These are phyloP conservation scores for Enteromius treurensis DNA, from an alignment of 2,797 vertebrate species.

Conservation along the genomic window DNA sequence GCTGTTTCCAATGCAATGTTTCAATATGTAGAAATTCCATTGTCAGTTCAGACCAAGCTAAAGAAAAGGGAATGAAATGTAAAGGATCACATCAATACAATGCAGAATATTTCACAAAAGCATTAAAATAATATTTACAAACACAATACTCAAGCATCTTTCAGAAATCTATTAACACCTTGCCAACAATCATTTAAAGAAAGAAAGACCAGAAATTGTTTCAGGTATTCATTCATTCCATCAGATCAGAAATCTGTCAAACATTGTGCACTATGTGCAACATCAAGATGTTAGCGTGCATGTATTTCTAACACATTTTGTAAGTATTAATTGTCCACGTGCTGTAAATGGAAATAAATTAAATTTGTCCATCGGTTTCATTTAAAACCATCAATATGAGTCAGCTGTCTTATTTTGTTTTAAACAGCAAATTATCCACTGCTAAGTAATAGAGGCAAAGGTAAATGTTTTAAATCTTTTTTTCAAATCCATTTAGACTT, in stretches of 20 bases:
- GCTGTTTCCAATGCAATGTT: conserved; percentile 39
- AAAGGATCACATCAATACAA: conserved; percentile 3
- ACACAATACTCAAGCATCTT: not conserved
- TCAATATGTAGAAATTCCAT: conserved; percentile 33
- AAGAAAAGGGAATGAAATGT: conserved; percentile 21
- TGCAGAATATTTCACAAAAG: not conserved
- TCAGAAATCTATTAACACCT: conserved; percentile 23
- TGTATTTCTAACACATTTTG: conserved; percentile 45
- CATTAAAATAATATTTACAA: not conserved
- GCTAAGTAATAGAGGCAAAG: not conserved
- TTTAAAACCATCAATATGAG: not conserved
- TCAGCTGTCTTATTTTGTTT: not conserved
- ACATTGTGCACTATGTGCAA: conserved; percentile 47
- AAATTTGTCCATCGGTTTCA: not conserved
- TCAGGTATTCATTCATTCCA: not conserved
- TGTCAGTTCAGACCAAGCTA: conserved; percentile 46
- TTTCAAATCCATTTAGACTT: too few species aligned
- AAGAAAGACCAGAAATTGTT: not conserved
- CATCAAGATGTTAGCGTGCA: conserved; percentile 29
- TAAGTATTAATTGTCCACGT: conserved; percentile 49
- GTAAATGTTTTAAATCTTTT: not conserved
- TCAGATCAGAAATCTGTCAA: not conserved
- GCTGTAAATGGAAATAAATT: conserved; percentile 24
- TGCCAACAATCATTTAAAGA: conserved; percentile 25
- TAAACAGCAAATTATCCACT: not conserved